Evolutionary conservation across 2,888 invertebrate genomes (phyloP), one percentile per base, ranked within the genome.

Genomic region (Alloplasta piceator): DNA sequence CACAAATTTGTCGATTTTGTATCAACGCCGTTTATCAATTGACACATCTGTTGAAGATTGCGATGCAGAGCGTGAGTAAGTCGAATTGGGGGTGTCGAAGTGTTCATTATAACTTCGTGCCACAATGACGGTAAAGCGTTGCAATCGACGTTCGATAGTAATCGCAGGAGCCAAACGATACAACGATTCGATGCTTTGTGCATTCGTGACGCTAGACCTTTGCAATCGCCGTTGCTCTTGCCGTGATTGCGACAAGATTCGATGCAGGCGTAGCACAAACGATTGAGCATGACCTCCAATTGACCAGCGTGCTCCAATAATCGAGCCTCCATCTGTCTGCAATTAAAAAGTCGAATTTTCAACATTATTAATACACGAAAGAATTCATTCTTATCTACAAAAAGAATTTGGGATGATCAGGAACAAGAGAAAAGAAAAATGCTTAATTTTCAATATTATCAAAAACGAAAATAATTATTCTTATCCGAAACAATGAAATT

Each of bases 1-100:
- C 93, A 98, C 98, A 98, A 98, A 92, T 98, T 97, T 6, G 97
- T 97, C 85, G 95, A 95, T 92, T 98, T 98, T 39, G 96, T 96
- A 89, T 98, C 98, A 46, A 95, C 94, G 60, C 94, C 93, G 52
- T 96, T 93, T 10, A 97, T 92, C 36, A 96, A 93, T 60, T 95
- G 94, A 87, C 96, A 96, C 83, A 97, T 92, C 72, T 89, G 88
- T 43, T 91, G 89, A 64, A 92, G 86, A 72, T 87, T 87, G 26
- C 86, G 83, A 72, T 89, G 84, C 60, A 92, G 75, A 0, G 84
- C 85, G 16, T 84, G 85, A 3, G 86, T 83, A 55, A 85, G 88
- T 9, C 86, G 84, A 48, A 89, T 86, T 5, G 84, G 83, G 2
- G 88, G 81, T 12, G 84, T 87, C 48, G 87, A 83, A 3, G 90